Base-by-base conservation (phyloP, 2,113 vertebrate genomes). In the Psilopsiagon aymara region DNA sequence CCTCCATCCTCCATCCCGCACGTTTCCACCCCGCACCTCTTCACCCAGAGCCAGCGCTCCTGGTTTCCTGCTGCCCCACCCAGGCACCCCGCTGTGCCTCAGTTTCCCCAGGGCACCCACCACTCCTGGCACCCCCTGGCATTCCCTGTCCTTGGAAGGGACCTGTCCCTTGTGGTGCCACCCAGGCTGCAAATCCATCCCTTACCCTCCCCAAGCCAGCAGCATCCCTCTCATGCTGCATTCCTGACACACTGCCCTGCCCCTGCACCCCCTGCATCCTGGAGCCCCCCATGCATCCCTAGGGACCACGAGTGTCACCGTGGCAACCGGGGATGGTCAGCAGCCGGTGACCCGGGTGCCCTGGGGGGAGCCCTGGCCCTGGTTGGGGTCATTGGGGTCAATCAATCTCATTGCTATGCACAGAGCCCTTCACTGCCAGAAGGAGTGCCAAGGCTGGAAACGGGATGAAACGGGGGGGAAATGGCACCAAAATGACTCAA, bases 371-470 rank as follows among this genome's bases (percentile, higher is more conserved):
- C 95, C 96, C 96, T 80, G 94, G 95, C 92, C 91, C 96, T 84
- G 95, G 74, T 92, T 12, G 3, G 83, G 97, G 97, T 97, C 97
- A 94, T 28, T 1, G 23, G 91, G 97, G 97, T 98, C 97, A 97
- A 98, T 97, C 96, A 96, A 97, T 98, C 96, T 97, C 93, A 98
- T 98, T 97, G 90, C 96, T 97, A 98, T 98, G 96, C 97, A 91
- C 93, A 97, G 95, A 70, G 84, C 89, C 80, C 94, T 92, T 59
- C 76, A 3, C 67, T 57, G 57, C 66, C 81, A 17, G 1, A 59
- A 63, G 37, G 52, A 92, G 92, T 78, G 70, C 75, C 86, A 46
- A 73, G 62, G 55, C 66, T 73, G 79, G 88, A 53, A 76, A 46
- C 31, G 20, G 51, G 43, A 10, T 11, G 13, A 12, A 57, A 87